These are phyloP conservation scores for Coluber constrictor DNA, from an alignment of 2,797 vertebrate species.

Conservation along the genomic window DNA sequence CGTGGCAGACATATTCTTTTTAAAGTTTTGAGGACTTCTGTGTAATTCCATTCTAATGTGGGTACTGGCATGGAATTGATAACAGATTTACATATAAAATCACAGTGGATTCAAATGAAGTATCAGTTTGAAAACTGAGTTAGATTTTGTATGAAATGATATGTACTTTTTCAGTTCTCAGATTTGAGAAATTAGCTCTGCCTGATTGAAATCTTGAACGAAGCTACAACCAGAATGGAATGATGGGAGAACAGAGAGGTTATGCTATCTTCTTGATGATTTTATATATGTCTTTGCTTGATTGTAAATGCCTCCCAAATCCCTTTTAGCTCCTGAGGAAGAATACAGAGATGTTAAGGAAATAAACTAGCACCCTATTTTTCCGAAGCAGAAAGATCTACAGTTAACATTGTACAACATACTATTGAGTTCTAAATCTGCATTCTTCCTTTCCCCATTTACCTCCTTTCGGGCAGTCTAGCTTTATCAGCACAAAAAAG, in stretches of 20 bases:
- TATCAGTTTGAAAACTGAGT: not conserved
- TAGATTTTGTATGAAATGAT: not conserved
- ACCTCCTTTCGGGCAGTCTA: not conserved
- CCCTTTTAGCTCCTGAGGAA: not conserved
- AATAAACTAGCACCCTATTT: too few relatives aligned
- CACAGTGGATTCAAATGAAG: not conserved
- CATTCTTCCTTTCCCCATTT: not conserved
- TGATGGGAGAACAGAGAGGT: not conserved
- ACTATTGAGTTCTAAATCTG: not conserved
- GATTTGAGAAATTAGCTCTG: not conserved
- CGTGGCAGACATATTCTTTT: not conserved
- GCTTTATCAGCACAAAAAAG: conserved; percentile 21
- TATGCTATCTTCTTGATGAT: not conserved
- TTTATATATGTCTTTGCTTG: not conserved
- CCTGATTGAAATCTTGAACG: not conserved
- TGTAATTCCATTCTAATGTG: not conserved
- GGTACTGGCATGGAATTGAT: not conserved
- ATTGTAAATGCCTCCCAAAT: not conserved
- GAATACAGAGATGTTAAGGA: not conserved
- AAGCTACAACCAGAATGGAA: too few relatives aligned
- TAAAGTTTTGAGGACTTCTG: not conserved
- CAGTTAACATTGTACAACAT: not conserved
- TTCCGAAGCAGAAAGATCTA: not conserved
- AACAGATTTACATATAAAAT: not conserved
- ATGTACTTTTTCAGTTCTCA: not conserved